phyloP scores from a whole-genome alignment of 35 echinoderm and acorn worm genomes.

The Heliocidaris erythrogramma region DNA sequence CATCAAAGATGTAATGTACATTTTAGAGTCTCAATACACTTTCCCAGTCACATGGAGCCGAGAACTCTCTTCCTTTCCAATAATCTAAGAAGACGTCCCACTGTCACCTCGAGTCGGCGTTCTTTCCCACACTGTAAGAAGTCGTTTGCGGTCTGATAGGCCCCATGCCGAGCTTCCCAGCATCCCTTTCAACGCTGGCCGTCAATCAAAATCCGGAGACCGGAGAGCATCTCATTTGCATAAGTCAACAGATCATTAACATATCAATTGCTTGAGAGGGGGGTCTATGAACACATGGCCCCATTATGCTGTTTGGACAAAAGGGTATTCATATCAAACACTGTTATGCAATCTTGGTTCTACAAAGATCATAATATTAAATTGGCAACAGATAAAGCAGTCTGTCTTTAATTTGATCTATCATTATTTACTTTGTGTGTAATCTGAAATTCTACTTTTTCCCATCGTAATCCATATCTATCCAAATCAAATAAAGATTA shows the following conservation, averaged over 20 bases:
- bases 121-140: slow-evolving; percentile 38
- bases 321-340: neutral
- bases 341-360: neutral
- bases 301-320: neutral
- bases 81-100: neutral
- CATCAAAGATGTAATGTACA: neutral
- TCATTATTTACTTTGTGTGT: neutral
- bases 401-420: neutral
- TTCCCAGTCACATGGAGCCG: neutral
- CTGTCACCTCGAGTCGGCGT: slow-evolving; percentile 22
- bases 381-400: neutral
- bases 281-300: neutral
- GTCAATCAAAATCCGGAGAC: neutral
- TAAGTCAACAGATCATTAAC: slow-evolving; percentile 26
- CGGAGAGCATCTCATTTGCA: neutral
- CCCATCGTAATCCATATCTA: neutral
- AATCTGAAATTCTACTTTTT: neutral
- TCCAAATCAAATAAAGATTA: too few species aligned
- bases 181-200: neutral
- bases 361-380: neutral
- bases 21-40: neutral
- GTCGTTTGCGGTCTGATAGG: neutral
- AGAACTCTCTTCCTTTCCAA: neutral
- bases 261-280: neutral
- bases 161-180: slow-evolving; percentile 15